Percentiles rank a stretch among this genome's conserved stretches.
Evolutionary conservation across 2,797 vertebrate genomes (phyloP).

Genomic region (Poecilia picta): DNA sequence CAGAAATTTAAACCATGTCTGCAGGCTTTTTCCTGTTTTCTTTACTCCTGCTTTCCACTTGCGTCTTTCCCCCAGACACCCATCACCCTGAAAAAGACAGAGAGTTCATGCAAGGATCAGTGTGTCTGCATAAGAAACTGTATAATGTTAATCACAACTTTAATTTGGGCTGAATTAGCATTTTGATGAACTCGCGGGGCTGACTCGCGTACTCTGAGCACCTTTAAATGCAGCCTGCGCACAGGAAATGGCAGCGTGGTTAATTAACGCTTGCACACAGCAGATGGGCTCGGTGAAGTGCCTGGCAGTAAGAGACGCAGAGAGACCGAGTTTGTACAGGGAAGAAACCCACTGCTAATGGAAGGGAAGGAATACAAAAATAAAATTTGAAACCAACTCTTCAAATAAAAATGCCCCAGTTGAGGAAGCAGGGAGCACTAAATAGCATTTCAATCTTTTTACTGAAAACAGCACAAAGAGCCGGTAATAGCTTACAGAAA

Average conservation of each 20-base stretch:
- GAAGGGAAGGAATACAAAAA: slow-evolving; percentile 50
- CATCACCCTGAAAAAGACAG: slow-evolving; percentile 54
- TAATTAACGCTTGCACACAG: slow-evolving; percentile 95
- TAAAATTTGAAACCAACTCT: slow-evolving; percentile 46
- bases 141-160: slow-evolving; percentile 99
- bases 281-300: slow-evolving; percentile 95
- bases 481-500: slow-evolving; percentile 67
- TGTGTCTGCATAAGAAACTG: slow-evolving; percentile 95
- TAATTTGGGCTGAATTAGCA: slow-evolving; percentile 99
- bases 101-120: slow-evolving; percentile 88
- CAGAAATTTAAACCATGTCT: slow-evolving; percentile 32
- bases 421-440: slow-evolving; percentile 55
- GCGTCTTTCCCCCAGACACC: slow-evolving; percentile 55
- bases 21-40: slow-evolving; percentile 23
- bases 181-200: slow-evolving; percentile 98
- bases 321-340: slow-evolving; percentile 44
- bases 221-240: slow-evolving; percentile 90
- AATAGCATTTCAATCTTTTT: slow-evolving; percentile 66
- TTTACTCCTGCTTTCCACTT: slow-evolving; percentile 56
- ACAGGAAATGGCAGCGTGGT: slow-evolving; percentile 95
- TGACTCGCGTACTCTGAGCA: slow-evolving; percentile 91
- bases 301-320: slow-evolving; percentile 72
- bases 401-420: slow-evolving; percentile 56
- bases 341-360: slow-evolving; percentile 58
- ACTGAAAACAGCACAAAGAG: slow-evolving; percentile 63